These are phyloP conservation scores for Marasmarcha lunaedactyla DNA, from an alignment of 2,888 invertebrate species.

Conservation along the genomic window DNA sequence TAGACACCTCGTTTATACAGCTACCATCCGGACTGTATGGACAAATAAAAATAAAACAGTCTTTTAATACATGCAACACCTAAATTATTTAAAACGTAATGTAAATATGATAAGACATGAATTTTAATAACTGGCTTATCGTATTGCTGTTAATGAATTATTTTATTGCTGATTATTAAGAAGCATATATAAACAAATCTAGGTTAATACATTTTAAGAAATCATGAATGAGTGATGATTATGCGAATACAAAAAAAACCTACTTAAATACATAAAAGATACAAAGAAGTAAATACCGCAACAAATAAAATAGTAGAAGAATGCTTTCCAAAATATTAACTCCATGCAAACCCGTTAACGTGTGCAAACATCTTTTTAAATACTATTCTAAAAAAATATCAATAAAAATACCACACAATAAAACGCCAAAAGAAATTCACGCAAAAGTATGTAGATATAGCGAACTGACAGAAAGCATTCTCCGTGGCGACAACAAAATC, in stretches of 20 bases:
- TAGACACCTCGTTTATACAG: constrained; percentile 64
- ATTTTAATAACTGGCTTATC: no score
- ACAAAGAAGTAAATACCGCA: constrained; percentile 12
- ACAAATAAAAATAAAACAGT: constrained; percentile 13
- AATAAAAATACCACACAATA: constrained; percentile 17
- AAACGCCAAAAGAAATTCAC: no score
- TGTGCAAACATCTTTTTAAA: no score
- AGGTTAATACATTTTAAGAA: no score
- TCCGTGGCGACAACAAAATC: constrained; percentile 30
- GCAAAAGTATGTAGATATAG: no score
- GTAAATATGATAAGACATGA: neutral
- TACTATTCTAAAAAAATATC: no score
- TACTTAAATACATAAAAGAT: constrained; percentile 5
- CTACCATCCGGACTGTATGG: constrained; percentile 59
- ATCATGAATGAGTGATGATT: neutral
- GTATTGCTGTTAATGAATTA: no score
- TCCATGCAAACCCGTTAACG: constrained; percentile 24
- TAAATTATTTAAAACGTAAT: constrained; percentile 3
- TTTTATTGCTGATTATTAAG: constrained; percentile 11
- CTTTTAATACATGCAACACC: constrained; percentile 1
- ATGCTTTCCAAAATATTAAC: constrained; percentile 46
- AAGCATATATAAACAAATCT: constrained; percentile 11
- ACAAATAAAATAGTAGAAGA: constrained; percentile 35
- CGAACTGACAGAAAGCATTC: constrained; percentile 69
- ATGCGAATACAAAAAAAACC: neutral